These are phyloP conservation scores for Schizaphis graminum DNA, from an alignment of 2,888 invertebrate species.

Conservation along the genomic window DNA sequence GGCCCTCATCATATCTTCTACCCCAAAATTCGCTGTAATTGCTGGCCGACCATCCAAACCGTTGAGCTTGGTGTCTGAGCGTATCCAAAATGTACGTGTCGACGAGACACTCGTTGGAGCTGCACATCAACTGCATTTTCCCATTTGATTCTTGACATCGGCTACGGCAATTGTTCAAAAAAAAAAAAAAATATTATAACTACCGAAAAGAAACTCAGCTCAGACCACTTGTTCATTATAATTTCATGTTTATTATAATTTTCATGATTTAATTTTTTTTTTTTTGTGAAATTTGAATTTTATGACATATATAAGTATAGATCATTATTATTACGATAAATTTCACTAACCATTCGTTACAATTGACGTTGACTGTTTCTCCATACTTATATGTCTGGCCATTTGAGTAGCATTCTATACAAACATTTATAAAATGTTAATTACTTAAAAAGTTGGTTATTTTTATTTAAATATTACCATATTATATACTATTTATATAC, in stretches of 20 bases:
- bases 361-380: conserved; percentile 76
- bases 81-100: conserved; percentile 78
- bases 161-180: conserved; percentile 69
- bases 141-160: conserved; percentile 71
- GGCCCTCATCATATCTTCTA: conserved; percentile 83
- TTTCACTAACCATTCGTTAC: conserved; percentile 80
- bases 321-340: neutral
- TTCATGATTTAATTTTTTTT: neutral
- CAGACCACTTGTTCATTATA: neutral
- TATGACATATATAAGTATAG: neutral
- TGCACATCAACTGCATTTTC: conserved; percentile 76
- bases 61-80: conserved; percentile 75
- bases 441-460: neutral
- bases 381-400: conserved; percentile 74
- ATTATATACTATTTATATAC: neutral
- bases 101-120: conserved; percentile 81
- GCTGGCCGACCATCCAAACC: conserved; percentile 81
- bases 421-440: conserved; percentile 1
- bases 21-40: conserved; percentile 90
- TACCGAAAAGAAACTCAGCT: neutral
- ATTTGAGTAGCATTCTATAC: conserved; percentile 74
- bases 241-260: neutral
- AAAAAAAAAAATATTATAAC: neutral
- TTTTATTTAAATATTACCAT: neutral
- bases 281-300: neutral